A percentile compares a stretch with the other conserved stretches of the same genome.
Evolutionary conservation across 2,888 invertebrate genomes (phyloP).

Genomic region (Spialia ferax): DNA sequence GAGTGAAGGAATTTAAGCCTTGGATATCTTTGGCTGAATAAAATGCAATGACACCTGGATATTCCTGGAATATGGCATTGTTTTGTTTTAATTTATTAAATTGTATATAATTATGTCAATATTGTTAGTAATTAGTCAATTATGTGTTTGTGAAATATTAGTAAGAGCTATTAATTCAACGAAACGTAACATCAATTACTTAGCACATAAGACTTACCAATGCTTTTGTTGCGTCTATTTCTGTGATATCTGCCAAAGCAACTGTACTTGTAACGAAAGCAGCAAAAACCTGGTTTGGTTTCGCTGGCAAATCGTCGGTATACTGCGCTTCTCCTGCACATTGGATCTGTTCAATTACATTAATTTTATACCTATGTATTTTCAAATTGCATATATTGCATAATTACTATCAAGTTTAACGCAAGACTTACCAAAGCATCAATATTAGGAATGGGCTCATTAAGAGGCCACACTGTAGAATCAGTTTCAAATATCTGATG

Average conservation of each 20-base stretch:
- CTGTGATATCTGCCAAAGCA: not conserved
- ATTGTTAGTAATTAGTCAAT: not conserved
- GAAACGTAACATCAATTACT: no score
- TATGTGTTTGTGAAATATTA: no score
- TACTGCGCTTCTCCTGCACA: not conserved
- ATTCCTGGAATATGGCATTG: not conserved
- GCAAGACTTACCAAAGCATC: not conserved
- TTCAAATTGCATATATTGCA: not conserved
- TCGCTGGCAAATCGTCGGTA: not conserved
- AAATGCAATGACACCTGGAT: constrained; percentile 1
- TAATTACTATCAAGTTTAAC: no score
- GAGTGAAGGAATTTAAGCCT: not conserved
- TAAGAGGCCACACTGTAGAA: constrained; percentile 87
- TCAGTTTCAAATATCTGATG: constrained; percentile 87
- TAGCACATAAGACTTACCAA: no score
- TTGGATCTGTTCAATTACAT: not conserved
- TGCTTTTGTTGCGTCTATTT: constrained; percentile 1
- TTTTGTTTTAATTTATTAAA: no score
- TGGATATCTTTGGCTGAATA: not conserved
- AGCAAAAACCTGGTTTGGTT: not conserved
- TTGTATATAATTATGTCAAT: no score
- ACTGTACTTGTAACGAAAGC: not conserved
- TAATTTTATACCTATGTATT: not conserved
- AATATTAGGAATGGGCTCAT: constrained; percentile 52
- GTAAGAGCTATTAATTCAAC: no score